Percentiles rank a stretch among this genome's conserved stretches.
phyloP scores from a whole-genome alignment of 2,888 invertebrate species.

The Zygothrica quintamaculata region DNA sequence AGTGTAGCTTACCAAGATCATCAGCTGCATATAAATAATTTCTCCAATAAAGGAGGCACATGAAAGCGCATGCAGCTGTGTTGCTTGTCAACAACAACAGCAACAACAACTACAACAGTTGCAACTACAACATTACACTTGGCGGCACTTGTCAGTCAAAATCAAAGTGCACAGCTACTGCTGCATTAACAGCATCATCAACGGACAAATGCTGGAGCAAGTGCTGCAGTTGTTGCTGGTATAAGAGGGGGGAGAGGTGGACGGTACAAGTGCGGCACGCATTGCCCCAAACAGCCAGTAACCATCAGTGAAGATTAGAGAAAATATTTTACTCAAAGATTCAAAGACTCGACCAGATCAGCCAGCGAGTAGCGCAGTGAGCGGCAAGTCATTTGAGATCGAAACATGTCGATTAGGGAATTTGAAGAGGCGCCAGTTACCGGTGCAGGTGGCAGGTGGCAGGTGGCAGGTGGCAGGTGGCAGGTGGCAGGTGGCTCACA shows the following conservation, averaged over 20 bases:
- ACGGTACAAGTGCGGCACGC: conserved; percentile 68
- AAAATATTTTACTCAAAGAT: conserved; percentile 75
- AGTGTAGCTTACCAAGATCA: conserved; percentile 29
- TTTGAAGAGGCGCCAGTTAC: conserved; percentile 82
- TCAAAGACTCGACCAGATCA: conserved; percentile 48
- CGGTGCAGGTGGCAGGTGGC: too few species aligned
- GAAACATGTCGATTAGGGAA: conserved; percentile 83
- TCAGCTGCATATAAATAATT: conserved; percentile 75
- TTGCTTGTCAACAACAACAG: conserved; percentile 70
- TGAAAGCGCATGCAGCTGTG: conserved; percentile 81
- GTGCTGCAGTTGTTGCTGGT: conserved; percentile 1
- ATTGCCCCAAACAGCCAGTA: conserved; percentile 54
- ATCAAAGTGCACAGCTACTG: conserved; percentile 78
- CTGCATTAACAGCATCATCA: conserved; percentile 67
- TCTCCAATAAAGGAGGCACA: conserved; percentile 78
- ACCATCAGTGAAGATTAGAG: conserved; percentile 78
- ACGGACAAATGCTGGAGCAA: conserved; percentile 8
- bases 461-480: too few species aligned
- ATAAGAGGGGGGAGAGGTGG: conserved; percentile 8
- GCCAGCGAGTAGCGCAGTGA: conserved; percentile 41
- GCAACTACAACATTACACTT: conserved; percentile 49
- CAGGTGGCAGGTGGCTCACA: too few species aligned
- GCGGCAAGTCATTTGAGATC: conserved; percentile 79
- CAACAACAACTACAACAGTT: conserved; percentile 39
- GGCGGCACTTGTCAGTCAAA: conserved; percentile 83